Evolutionary conservation across 2,113 vertebrate species (phyloP).

Genomic region (Coptodon rendalli): DNA sequence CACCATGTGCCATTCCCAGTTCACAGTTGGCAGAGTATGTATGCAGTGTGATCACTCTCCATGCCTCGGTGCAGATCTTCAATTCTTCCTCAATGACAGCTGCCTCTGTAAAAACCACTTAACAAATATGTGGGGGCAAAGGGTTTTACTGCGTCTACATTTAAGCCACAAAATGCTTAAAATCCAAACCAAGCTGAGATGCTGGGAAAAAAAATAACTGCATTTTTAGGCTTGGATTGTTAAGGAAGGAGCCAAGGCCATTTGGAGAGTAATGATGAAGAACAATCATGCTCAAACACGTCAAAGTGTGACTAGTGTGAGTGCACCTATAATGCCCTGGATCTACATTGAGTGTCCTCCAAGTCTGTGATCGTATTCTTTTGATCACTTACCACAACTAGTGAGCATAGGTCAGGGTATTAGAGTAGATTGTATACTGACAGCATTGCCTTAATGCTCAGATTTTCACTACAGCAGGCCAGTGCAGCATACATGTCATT

Average conservation of each 20-base stretch:
- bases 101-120: background rate
- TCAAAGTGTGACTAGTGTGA: background rate
- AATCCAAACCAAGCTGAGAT: background rate
- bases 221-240: background rate
- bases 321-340: background rate
- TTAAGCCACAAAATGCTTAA: background rate
- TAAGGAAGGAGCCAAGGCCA: background rate
- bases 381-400: background rate
- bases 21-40: background rate
- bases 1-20: background rate
- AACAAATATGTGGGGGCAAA: background rate
- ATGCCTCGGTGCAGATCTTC: background rate
- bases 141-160: background rate
- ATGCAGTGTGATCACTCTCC: background rate
- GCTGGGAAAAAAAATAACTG: fast-evolving
- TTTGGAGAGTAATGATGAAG: background rate
- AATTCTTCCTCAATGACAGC: background rate
- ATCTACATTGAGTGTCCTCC: background rate
- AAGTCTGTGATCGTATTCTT: background rate
- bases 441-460: background rate
- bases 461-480: background rate
- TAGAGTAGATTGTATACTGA: background rate
- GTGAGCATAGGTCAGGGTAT: background rate
- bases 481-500: background rate
- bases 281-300: background rate